phyloP scores from a whole-genome alignment of 2,113 vertebrate species.

The Ivindomyrus marchei region DNA sequence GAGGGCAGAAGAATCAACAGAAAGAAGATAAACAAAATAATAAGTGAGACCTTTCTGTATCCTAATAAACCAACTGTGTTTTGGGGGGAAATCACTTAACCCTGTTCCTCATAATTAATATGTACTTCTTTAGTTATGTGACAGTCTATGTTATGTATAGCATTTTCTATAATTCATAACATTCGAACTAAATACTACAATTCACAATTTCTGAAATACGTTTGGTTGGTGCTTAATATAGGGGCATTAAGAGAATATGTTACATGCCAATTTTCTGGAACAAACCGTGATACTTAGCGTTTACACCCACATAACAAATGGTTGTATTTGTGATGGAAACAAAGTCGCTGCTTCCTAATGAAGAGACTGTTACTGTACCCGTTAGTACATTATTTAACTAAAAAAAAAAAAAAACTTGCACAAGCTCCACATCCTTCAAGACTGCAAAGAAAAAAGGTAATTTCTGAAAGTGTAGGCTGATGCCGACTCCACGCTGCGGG shows the following conservation, averaged over 20 bases:
- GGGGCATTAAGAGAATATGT: background rate
- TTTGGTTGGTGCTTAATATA: background rate
- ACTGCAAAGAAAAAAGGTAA: background rate
- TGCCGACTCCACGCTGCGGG: background rate
- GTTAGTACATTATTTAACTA: background rate
- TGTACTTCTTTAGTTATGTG: background rate
- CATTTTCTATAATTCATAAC: background rate
- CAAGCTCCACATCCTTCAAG: background rate
- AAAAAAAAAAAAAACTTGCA: background rate
- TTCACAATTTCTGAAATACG: background rate
- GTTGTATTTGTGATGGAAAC: background rate
- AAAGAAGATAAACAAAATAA: background rate
- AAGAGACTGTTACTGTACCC: background rate
- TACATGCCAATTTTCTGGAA: background rate
- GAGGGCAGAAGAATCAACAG: background rate
- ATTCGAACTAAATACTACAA: background rate
- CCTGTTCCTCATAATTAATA: background rate
- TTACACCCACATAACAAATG: background rate
- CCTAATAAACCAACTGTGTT: background rate
- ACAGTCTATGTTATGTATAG: background rate
- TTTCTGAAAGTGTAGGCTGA: background rate
- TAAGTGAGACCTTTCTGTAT: background rate
- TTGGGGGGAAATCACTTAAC: background rate
- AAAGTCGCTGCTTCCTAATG: background rate
- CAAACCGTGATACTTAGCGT: background rate